phyloP scores from a whole-genome alignment of 2,888 invertebrate genomes.

The Parascotia fuliginaria region DNA sequence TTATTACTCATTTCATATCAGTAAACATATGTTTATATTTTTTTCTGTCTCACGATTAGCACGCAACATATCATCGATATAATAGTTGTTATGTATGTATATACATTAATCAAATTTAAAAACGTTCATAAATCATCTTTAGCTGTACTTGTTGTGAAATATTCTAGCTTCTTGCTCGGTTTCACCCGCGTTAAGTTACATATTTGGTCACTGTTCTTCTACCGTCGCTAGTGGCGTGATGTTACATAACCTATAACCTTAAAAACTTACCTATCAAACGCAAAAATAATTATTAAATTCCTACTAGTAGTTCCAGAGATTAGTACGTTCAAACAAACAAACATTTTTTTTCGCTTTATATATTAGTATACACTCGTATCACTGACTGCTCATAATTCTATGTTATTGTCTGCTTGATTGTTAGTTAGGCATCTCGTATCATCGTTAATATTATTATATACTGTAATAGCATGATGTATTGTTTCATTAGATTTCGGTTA shows the following conservation, averaged over 20 bases:
- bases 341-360: too few relatives aligned
- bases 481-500: too few relatives aligned
- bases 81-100: constrained; percentile 6
- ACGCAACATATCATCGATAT: constrained; percentile 10
- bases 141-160: constrained; percentile 20
- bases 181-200: neutral
- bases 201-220: too few relatives aligned
- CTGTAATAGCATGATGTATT: too few relatives aligned
- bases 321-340: too few relatives aligned
- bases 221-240: too few relatives aligned
- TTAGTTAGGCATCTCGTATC: neutral
- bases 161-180: constrained; percentile 17
- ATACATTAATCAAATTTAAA: constrained; percentile 37
- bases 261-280: too few relatives aligned
- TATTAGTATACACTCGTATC: too few relatives aligned
- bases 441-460: neutral
- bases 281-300: too few relatives aligned
- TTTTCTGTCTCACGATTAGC: constrained; percentile 11
- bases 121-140: constrained; percentile 37
- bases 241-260: too few relatives aligned
- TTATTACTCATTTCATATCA: constrained; percentile 1
- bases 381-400: too few relatives aligned
- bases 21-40: constrained; percentile 7
- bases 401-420: neutral
- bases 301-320: too few relatives aligned